Conservation (phyloP, 2,797 vertebrate genomes). For the Sphenodon punctatus region DNA sequence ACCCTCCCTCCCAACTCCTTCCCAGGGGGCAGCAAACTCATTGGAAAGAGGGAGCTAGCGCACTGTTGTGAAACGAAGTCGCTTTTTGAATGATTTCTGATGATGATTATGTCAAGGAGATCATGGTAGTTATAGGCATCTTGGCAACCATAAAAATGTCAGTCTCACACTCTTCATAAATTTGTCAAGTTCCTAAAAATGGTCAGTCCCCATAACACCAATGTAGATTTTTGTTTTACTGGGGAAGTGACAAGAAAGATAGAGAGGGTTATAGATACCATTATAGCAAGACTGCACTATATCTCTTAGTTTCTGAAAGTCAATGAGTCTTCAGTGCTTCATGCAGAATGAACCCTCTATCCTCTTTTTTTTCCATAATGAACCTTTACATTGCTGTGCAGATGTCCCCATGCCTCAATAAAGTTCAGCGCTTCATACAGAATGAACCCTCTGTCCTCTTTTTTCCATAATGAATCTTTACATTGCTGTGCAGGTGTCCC, state of each 20-base stretch:
- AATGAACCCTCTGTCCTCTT: constrained; percentile 9
- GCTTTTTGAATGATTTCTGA: too few relatives aligned
- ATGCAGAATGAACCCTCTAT: background rate
- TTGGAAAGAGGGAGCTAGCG: too few relatives aligned
- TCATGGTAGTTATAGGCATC: background rate
- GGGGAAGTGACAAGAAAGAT: background rate
- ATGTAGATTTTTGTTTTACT: background rate
- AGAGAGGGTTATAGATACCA: background rate
- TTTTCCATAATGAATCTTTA: constrained; percentile 54
- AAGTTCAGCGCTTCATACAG: background rate
- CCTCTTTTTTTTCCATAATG: constrained; percentile 39
- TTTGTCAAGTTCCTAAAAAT: background rate
- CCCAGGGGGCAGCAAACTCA: too few relatives aligned
- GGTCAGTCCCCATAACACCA: background rate
- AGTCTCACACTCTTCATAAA: background rate
- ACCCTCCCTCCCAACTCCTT: too few relatives aligned
- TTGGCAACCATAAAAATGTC: background rate
- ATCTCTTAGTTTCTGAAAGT: background rate
- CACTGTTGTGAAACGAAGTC: too few relatives aligned
- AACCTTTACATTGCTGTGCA: constrained; percentile 51
- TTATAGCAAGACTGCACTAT: background rate
- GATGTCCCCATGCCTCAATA: constrained; percentile 13
- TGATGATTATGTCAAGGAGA: constrained; percentile 4
- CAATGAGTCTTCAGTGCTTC: background rate
- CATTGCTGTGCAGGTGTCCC: constrained; percentile 36